Percentiles rank a stretch among this genome's conserved stretches.
Evolutionary conservation across 1,140 invertebrate genomes (phyloP).

Genomic region (Agrilus planipennis): DNA sequence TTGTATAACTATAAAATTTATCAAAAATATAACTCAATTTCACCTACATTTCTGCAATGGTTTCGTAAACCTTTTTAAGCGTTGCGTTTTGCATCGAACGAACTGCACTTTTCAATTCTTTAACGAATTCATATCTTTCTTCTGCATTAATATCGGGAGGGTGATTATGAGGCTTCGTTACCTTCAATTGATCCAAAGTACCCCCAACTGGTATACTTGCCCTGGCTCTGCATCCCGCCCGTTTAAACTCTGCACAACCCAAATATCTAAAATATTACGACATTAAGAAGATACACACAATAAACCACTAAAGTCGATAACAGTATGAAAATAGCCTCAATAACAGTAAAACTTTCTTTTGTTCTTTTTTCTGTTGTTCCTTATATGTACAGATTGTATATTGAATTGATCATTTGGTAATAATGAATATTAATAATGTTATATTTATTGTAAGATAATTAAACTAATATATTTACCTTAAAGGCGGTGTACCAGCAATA

Average conservation of each 20-base stretch:
- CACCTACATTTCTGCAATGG: conserved; percentile 21
- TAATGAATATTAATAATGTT: too few relatives aligned
- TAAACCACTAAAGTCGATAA: too few relatives aligned
- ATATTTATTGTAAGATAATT: too few relatives aligned
- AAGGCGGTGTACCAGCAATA: conserved; percentile 19
- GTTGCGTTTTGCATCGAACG: conserved; percentile 11
- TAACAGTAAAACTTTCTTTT: too few relatives aligned
- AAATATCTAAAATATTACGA: conserved; percentile 21
- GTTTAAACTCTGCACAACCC: conserved; percentile 20
- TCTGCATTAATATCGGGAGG: conserved; percentile 20
- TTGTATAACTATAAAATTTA: conserved; percentile 6
- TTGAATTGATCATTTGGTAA: too few relatives aligned
- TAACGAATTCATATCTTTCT: conserved; percentile 18
- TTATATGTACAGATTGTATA: too few relatives aligned
- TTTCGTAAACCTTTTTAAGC: conserved; percentile 23
- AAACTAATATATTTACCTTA: conserved; percentile 26
- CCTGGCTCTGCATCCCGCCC: conserved; percentile 18
- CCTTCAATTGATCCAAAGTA: conserved; percentile 12
- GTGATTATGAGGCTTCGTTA: conserved; percentile 24
- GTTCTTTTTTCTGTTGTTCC: too few relatives aligned
- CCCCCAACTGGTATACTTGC: conserved; percentile 20
- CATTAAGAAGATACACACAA: too few relatives aligned
- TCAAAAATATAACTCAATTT: background rate
- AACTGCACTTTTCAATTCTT: conserved; percentile 17
- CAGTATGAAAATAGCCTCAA: too few relatives aligned